Percentiles rank a stretch among this genome's conserved stretches.
These are phyloP conservation scores for Coleophora flavipennella DNA, from an alignment of 2,888 invertebrate species.

Conservation along the genomic window DNA sequence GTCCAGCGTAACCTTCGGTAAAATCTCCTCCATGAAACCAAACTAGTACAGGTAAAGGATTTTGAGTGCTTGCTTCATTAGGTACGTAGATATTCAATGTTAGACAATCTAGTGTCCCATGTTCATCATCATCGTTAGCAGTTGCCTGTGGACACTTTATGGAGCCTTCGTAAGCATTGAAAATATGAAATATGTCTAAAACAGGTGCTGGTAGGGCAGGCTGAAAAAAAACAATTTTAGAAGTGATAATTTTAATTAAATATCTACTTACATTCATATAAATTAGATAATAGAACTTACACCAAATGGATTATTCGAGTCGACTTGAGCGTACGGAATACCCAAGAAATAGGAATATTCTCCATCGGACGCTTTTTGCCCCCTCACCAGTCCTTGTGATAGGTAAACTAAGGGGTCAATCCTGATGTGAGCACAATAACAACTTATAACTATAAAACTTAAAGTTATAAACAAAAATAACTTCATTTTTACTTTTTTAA, in stretches of 20 bases:
- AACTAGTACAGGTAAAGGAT: constrained; percentile 52
- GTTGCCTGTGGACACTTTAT: constrained; percentile 45
- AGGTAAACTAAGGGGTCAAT: constrained; percentile 56
- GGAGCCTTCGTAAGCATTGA: constrained; percentile 43
- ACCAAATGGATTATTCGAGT: constrained; percentile 51
- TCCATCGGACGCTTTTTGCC: constrained; percentile 45
- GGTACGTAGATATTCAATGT: constrained; percentile 74
- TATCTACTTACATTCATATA: neutral
- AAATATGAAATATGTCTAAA: constrained; percentile 38
- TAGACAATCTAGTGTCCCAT: constrained; percentile 70
- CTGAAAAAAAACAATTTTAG: constrained; percentile 28
- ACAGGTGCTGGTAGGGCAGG: constrained; percentile 30
- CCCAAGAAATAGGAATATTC: constrained; percentile 55
- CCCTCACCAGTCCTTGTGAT: constrained; percentile 52
- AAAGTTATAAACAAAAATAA: constrained; percentile 17
- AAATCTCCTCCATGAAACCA: constrained; percentile 61
- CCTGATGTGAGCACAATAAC: constrained; percentile 14
- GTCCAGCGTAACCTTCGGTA: constrained; percentile 34
- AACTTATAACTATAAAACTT: too few relatives aligned
- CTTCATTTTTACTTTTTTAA: constrained; percentile 22
- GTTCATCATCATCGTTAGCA: constrained; percentile 23
- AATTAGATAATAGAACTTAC: constrained; percentile 39
- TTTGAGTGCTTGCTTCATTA: constrained; percentile 36
- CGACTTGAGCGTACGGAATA: constrained; percentile 54
- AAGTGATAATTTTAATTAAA: neutral